These are phyloP conservation scores for Galeruca laticollis DNA, from an alignment of 2,888 invertebrate genomes.

Conservation along the genomic window DNA sequence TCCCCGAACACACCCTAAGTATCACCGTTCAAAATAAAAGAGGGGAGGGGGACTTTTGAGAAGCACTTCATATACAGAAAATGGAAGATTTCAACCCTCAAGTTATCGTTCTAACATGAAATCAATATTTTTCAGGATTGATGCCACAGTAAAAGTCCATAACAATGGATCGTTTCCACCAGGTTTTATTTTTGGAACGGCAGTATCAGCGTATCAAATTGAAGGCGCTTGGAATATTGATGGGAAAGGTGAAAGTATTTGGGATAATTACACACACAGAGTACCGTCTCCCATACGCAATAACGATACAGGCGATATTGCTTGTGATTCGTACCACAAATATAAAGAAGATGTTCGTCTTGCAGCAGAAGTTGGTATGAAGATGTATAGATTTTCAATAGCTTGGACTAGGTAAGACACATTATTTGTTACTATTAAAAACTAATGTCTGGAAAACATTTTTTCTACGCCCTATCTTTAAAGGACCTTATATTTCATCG, in stretches of 20 bases:
- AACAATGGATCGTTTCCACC: constrained; percentile 66
- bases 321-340: constrained; percentile 76
- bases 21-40: no score
- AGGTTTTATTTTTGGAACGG: constrained; percentile 59
- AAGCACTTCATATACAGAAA: no score
- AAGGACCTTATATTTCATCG: no score
- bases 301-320: constrained; percentile 71
- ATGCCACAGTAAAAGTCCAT: neutral
- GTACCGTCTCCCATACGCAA: constrained; percentile 15
- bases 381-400: constrained; percentile 67
- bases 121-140: neutral
- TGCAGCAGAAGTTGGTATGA: constrained; percentile 70
- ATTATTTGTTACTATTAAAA: neutral
- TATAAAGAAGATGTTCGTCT: constrained; percentile 73
- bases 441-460: neutral
- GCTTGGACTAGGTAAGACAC: constrained; percentile 50
- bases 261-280: constrained; percentile 38
- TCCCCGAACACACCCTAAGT: no score
- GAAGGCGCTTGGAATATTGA: constrained; percentile 63
- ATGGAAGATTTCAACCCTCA: no score
- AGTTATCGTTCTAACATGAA: no score
- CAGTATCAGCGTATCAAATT: constrained; percentile 62
- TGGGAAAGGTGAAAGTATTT: constrained; percentile 69
- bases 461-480: no score
- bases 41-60: no score